These are phyloP conservation scores for Danio aesculapii DNA, from an alignment of 2,797 vertebrate genomes.

Conservation along the genomic window DNA sequence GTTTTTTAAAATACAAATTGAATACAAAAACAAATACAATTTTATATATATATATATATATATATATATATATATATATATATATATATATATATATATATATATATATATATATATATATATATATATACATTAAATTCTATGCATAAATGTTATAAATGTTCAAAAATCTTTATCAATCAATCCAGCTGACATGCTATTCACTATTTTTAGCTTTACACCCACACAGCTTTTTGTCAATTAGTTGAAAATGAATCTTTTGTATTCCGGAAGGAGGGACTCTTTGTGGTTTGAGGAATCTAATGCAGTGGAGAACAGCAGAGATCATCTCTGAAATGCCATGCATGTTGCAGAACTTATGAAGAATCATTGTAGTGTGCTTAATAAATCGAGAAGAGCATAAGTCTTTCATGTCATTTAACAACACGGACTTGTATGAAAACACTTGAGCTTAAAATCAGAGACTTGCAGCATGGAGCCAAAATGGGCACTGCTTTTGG, in stretches of 20 bases:
- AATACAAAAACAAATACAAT: too few relatives aligned
- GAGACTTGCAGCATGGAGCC: not conserved
- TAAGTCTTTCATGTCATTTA: not conserved
- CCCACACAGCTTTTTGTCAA: too few relatives aligned
- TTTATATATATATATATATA: too few relatives aligned
- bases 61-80: too few relatives aligned
- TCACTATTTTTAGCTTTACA: not conserved
- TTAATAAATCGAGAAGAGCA: not conserved
- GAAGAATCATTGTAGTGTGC: not conserved
- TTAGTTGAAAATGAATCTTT: not conserved
- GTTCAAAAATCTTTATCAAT: too few relatives aligned
- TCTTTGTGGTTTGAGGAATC: not conserved
- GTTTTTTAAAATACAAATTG: too few relatives aligned
- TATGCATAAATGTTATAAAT: too few relatives aligned
- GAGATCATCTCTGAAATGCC: not conserved
- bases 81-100: too few relatives aligned
- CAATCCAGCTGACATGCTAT: not conserved
- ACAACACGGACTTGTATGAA: too few relatives aligned
- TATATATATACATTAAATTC: too few relatives aligned
- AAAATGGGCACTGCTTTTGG: not conserved
- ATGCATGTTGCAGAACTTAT: not conserved
- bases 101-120: too few relatives aligned
- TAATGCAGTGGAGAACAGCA: not conserved
- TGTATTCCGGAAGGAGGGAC: not conserved
- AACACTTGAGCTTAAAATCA: too few relatives aligned